Percentiles rank a stretch among this genome's conserved stretches.
These are phyloP conservation scores for Podarcis muralis DNA, from an alignment of 2,113 vertebrate species.

Conservation along the genomic window DNA sequence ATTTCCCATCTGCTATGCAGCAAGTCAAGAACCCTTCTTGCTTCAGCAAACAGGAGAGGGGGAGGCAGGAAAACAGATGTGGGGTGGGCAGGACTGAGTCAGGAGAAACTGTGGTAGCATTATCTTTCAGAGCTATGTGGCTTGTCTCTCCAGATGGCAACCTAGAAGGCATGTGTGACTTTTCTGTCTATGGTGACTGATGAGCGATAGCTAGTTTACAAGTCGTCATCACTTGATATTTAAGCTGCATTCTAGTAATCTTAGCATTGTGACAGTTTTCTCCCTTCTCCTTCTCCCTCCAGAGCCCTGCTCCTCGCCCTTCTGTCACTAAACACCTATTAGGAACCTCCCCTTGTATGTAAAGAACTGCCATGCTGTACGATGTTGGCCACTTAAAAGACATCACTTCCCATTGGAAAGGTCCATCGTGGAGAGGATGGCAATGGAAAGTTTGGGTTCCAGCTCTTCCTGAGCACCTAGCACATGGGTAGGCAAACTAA, in stretches of 20 bases:
- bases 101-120: not conserved
- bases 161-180: not conserved
- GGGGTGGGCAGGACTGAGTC: not conserved
- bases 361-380: too few species aligned
- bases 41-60: not conserved
- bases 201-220: not conserved
- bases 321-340: too few species aligned
- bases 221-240: not conserved
- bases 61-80: not conserved
- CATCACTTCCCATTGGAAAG: too few species aligned
- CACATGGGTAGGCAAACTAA: too few species aligned
- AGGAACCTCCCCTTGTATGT: too few species aligned
- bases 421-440: too few species aligned
- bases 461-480: too few species aligned
- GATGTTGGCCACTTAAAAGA: too few species aligned
- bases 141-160: not conserved
- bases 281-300: not conserved
- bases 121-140: not conserved
- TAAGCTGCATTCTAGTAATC: not conserved
- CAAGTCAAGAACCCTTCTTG: not conserved
- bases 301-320: too few species aligned
- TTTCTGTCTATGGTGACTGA: not conserved
- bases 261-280: not conserved
- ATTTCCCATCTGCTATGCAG: not conserved
- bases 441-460: too few species aligned